Base-by-base conservation (phyloP, 2,888 invertebrate species). In the Brachycybe producta region DNA sequence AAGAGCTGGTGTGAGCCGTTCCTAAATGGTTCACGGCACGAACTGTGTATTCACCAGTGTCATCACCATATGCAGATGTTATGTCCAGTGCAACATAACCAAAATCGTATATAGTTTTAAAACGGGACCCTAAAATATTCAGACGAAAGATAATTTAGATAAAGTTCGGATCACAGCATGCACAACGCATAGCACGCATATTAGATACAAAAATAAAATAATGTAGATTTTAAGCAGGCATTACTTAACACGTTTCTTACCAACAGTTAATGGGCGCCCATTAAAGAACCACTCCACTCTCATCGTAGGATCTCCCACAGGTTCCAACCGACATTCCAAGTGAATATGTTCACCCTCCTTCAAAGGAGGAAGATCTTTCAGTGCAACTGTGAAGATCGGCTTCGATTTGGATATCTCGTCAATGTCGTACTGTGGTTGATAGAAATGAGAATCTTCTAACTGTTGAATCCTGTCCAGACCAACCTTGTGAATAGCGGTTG, bases 61-160 rank as follows among this genome's bases (percentile, higher is more conserved):
- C 98, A 52, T 84, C 75, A n/a, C 88, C 82, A 49, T 86, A 90
- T 19, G 88, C 83, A 64, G 92, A 87, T 55, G 92, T 79, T 53
- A 98, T 91, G 63, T 97, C 97, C 58, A 98, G 71, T 32, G 95
- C 91, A 48, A 97, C 91, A 66, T 88, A 94, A 17, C 97, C 97
- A 66, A 97, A 97, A 65, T 98, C 97, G 63, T 91, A 86, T 65
- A 91, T 88, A 23, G 92, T 91, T 64, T 82, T 80, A 73, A 92
- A 95, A 63, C 95, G 78, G 40, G 88, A 88, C 38, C 71, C 70
- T 65, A 57, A 43, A 39, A 17, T n/a, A n/a, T n/a, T n/a, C n/a
- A n/a, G n/a, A n/a, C n/a, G 34, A n/a, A 15, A 49, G 19, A n/a
- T 19, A 24, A 21, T 34, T 7, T 28, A 5, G 24, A 30, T 4